Conservation (phyloP, 2,113 vertebrate genomes). For the Tyrannus savana region DNA sequence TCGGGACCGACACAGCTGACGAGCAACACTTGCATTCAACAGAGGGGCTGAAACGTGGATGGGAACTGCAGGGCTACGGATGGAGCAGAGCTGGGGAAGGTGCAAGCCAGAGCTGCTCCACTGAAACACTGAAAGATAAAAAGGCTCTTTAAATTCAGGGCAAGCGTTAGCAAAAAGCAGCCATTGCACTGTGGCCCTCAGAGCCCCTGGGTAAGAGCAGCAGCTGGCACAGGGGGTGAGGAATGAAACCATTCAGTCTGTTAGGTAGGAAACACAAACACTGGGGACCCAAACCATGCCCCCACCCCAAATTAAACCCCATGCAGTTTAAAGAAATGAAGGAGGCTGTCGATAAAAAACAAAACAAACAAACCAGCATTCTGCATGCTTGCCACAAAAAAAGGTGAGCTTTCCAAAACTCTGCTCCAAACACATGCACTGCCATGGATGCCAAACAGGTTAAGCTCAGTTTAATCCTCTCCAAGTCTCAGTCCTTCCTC, state of each 20-base stretch:
- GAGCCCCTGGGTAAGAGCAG: neutral
- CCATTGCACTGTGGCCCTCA: neutral
- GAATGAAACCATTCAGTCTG: neutral
- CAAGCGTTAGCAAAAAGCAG: neutral
- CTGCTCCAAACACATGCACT: neutral
- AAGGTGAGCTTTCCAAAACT: neutral
- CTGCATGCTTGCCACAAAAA: neutral
- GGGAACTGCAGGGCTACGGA: constrained; percentile 15
- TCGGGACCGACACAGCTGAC: constrained; percentile 24
- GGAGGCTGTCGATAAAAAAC: neutral
- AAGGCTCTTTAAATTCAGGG: constrained; percentile 27
- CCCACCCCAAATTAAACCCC: neutral
- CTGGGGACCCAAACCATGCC: neutral
- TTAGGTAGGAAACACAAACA: neutral
- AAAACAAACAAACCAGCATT: neutral
- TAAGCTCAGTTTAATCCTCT: neutral
- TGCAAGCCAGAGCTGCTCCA: constrained; percentile 52
- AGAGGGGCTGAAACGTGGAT: constrained; percentile 39
- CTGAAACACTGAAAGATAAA: constrained; percentile 36
- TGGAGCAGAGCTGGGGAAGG: constrained; percentile 43
- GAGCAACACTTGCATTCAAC: constrained; percentile 43
- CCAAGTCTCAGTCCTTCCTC: neutral
- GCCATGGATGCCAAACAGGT: neutral
- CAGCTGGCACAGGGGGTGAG: neutral
- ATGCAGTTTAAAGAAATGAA: neutral